Conservation (phyloP, 1,140 invertebrate genomes). For the Melanaphis sacchari region DNA sequence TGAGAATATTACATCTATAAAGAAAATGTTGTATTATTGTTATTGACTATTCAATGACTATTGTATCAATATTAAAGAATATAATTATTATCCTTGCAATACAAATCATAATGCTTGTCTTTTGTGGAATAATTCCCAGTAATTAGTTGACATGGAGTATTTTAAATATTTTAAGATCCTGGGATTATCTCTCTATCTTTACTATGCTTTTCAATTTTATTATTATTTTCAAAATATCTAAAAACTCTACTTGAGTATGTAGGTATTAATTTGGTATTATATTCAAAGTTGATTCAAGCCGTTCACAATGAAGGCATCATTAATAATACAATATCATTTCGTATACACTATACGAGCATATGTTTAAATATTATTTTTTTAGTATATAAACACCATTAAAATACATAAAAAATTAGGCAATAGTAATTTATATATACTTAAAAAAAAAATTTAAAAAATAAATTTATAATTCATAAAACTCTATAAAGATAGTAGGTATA, state of each 20-base stretch:
- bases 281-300: background rate
- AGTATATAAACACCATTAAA: too few relatives aligned
- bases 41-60: background rate
- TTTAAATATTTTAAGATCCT: background rate
- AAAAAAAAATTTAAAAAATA: background rate
- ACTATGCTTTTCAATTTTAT: background rate
- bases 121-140: background rate
- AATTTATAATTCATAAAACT: background rate
- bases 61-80: background rate
- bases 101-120: background rate
- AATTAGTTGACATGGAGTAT: background rate
- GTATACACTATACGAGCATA: too few relatives aligned
- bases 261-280: background rate
- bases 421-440: background rate
- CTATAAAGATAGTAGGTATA: background rate
- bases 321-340: background rate
- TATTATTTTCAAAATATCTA: background rate
- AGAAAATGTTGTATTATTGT: background rate
- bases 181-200: background rate
- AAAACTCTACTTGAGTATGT: background rate
- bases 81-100: background rate
- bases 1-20: conserved; percentile 15
- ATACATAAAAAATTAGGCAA: background rate
- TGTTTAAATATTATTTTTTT: background rate
- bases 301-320: background rate